phyloP scores from a whole-genome alignment of 2,113 vertebrate genomes.

The Eudyptes chrysolophus region DNA sequence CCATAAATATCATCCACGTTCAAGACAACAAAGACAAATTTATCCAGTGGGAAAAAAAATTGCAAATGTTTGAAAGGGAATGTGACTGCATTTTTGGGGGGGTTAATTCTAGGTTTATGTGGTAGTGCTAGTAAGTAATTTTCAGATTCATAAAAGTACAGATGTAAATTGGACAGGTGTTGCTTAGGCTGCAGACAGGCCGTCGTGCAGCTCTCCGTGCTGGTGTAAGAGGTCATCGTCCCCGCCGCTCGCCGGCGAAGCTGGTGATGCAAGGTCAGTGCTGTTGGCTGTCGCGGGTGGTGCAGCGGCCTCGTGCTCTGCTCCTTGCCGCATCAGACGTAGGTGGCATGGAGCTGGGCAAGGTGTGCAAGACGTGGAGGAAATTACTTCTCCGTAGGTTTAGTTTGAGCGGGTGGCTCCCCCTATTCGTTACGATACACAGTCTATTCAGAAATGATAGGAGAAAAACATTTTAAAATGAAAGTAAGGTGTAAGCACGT shows the following conservation, averaged over 20 bases:
- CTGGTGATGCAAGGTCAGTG: background rate
- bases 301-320: background rate
- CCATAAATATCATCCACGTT: background rate
- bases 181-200: background rate
- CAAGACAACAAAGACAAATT: background rate
- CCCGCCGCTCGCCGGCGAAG: background rate
- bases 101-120: background rate
- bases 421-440: too few species aligned
- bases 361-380: background rate
- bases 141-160: background rate
- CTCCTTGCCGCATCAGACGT: background rate
- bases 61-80: background rate
- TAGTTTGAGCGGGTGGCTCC: too few species aligned
- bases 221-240: background rate
- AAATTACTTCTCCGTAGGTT: background rate
- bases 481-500: too few species aligned
- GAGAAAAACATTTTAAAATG: background rate
- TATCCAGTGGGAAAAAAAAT: background rate
- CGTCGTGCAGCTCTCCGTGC: background rate
- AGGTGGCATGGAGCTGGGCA: background rate
- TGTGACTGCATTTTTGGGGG: too few species aligned
- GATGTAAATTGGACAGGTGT: background rate
- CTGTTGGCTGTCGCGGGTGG: fast-evolving
- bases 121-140: background rate
- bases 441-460: background rate